Base-by-base conservation (phyloP, 2,888 invertebrate species). In the Cataglyphis livida region DNA sequence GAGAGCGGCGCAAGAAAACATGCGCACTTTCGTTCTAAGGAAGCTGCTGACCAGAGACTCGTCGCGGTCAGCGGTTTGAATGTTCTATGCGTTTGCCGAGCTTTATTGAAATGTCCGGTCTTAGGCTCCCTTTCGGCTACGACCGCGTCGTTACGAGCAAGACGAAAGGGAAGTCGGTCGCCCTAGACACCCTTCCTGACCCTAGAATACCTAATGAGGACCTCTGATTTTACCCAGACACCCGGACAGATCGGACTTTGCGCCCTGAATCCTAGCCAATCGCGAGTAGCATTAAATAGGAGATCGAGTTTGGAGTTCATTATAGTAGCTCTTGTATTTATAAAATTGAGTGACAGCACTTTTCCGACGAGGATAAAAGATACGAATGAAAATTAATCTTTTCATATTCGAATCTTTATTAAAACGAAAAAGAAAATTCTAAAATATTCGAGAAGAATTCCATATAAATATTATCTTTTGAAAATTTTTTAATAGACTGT, bases 41-140 rank as follows among this genome's bases (percentile, higher is more conserved):
- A 91, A 91, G 90, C 91, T 91, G 89, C 91, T 91, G 91, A 91
- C 91, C 91, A 88, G 88, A 89, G 25, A 87, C 66, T 62, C 82
- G 89, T 85, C 90, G 92, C 87, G 90, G 92, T 92, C 91, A 91
- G 90, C 89, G 92, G 91, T 91, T 91, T 91, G 83, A 90, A 88
- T 87, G 44, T 44, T 15, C 85, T 85, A 66, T 86, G 88, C 91
- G 91, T 92, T 92, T 89, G 86, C 92, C 87, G 85, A 91, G 92
- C 91, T 93, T 94, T 93, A 94, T 94, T 94, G 94, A 94, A 94
- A 94, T 93, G 94, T 94, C 92, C 92, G 93, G 93, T 92, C 93
- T 93, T 92, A 91, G 92, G 83, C 89, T 86, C 82, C 84, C 84
- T 54, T 75, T 66, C 70, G 44, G 64, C 48, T 78, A 21, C 75